Percentiles rank a stretch among this genome's conserved stretches.
These are phyloP conservation scores for Bombus sibiricus DNA, from an alignment of 1,140 invertebrate genomes.

Conservation along the genomic window DNA sequence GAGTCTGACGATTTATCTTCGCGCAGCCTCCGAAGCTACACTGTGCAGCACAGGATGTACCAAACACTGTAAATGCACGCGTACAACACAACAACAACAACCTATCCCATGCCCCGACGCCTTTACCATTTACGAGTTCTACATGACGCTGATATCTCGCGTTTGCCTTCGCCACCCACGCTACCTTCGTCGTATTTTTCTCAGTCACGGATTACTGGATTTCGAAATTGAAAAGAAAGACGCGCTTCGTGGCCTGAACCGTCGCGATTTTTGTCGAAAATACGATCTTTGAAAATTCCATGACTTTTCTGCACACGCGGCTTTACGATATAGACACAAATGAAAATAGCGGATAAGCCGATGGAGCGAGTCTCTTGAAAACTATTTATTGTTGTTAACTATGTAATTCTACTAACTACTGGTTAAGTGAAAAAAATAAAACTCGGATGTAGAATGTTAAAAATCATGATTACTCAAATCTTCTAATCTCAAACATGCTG, in stretches of 20 bases:
- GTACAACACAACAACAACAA: slow-evolving; percentile 41
- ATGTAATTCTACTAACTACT: neutral
- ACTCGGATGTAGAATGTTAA: neutral
- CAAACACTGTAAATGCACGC: slow-evolving; percentile 30
- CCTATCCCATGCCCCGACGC: slow-evolving; percentile 53
- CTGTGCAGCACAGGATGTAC: slow-evolving; percentile 6
- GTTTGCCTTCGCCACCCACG: slow-evolving; percentile 53
- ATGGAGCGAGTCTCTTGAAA: neutral
- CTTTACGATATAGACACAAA: neutral
- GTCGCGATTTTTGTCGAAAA: neutral
- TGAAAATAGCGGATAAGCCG: neutral
- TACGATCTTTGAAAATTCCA: neutral
- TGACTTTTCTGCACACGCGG: too few relatives aligned
- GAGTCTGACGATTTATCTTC: slow-evolving; percentile 40
- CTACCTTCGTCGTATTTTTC: slow-evolving; percentile 5
- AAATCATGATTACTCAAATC: neutral
- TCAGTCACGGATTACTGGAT: neutral
- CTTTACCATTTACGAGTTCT: slow-evolving; percentile 40
- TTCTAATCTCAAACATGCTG: too few relatives aligned
- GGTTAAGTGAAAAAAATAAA: neutral
- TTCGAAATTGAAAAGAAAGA: slow-evolving; percentile 46
- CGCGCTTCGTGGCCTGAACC: neutral
- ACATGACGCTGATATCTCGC: slow-evolving; percentile 22
- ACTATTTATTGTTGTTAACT: too few relatives aligned
- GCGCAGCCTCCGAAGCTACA: slow-evolving; percentile 1